These are phyloP conservation scores for Drosophila subobscura DNA, from an alignment of 1,140 invertebrate species.

Conservation along the genomic window DNA sequence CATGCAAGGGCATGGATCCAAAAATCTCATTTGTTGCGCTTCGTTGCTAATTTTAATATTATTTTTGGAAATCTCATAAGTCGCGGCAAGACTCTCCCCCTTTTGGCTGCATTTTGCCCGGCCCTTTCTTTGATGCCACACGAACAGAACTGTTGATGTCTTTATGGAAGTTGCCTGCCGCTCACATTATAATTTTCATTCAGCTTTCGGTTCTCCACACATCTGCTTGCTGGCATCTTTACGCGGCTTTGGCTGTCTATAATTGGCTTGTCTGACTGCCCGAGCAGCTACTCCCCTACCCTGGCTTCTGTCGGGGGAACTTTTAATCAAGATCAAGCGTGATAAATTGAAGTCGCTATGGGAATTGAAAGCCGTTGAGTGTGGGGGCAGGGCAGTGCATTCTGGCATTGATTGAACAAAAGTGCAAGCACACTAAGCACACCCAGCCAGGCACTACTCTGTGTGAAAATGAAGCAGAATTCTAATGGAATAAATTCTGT, in stretches of 20 bases:
- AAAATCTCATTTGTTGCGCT: conserved; percentile 72
- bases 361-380: conserved; percentile 40
- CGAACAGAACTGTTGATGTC: conserved; percentile 71
- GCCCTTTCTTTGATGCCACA: conserved; percentile 60
- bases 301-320: conserved; percentile 6
- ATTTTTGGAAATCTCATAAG: conserved; percentile 79
- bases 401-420: conserved; percentile 21
- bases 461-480: no score
- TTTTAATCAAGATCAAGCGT: conserved; percentile 74
- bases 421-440: no score
- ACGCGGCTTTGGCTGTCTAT: conserved; percentile 74
- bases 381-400: no score
- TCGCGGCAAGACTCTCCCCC: conserved; percentile 19
- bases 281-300: conserved; percentile 1
- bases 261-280: conserved; percentile 67
- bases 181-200: conserved; percentile 71
- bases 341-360: conserved; percentile 62
- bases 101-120: conserved; percentile 5
- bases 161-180: conserved; percentile 68
- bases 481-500: no score
- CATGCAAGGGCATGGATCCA: background rate
- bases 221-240: conserved; percentile 62
- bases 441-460: no score
- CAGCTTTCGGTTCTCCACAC: conserved; percentile 57
- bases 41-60: conserved; percentile 80